phyloP scores from a whole-genome alignment of 2,888 invertebrate species.

The Melinaea marsaeus region DNA sequence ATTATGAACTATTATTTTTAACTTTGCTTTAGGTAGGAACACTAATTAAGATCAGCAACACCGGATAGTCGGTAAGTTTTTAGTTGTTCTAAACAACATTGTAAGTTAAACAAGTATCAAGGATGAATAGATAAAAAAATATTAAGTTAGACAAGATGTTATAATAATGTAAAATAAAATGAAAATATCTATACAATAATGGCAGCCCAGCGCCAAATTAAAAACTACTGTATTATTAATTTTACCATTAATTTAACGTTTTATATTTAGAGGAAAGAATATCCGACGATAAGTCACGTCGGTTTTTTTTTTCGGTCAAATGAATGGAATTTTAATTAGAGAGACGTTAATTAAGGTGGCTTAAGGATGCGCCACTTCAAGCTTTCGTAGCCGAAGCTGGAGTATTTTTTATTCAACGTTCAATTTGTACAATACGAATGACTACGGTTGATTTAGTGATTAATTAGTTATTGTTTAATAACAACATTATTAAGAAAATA shows the following conservation, averaged over 20 bases:
- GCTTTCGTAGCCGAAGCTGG: slow-evolving; percentile 36
- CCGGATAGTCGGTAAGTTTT: too few species aligned
- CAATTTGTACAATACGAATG: slow-evolving; percentile 31
- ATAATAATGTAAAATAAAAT: too few species aligned
- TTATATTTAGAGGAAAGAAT: slow-evolving; percentile 15
- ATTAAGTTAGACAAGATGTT: too few species aligned
- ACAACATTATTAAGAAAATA: too few species aligned
- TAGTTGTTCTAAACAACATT: too few species aligned
- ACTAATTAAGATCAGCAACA: too few species aligned
- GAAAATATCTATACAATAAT: too few species aligned
- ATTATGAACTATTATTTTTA: too few species aligned
- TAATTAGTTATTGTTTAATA: slow-evolving; percentile 20
- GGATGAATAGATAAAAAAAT: too few species aligned
- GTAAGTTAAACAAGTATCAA: too few species aligned
- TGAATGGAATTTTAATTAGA: slow-evolving; percentile 74
- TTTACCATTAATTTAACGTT: slow-evolving; percentile 2
- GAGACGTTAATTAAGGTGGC: slow-evolving; percentile 65
- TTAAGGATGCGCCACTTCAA: slow-evolving; percentile 47
- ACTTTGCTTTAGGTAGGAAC: too few species aligned
- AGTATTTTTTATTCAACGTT: slow-evolving; percentile 30
- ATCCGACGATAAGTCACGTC: slow-evolving; percentile 21
- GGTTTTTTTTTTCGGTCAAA: slow-evolving; percentile 54
- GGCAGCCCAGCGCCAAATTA: too few species aligned
- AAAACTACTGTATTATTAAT: not conserved
- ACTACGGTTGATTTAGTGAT: slow-evolving; percentile 32